A percentile compares a stretch with the other conserved stretches of the same genome.
These are phyloP conservation scores for Enhydra lutris DNA, from an alignment of 2,113 vertebrate species.

Conservation along the genomic window DNA sequence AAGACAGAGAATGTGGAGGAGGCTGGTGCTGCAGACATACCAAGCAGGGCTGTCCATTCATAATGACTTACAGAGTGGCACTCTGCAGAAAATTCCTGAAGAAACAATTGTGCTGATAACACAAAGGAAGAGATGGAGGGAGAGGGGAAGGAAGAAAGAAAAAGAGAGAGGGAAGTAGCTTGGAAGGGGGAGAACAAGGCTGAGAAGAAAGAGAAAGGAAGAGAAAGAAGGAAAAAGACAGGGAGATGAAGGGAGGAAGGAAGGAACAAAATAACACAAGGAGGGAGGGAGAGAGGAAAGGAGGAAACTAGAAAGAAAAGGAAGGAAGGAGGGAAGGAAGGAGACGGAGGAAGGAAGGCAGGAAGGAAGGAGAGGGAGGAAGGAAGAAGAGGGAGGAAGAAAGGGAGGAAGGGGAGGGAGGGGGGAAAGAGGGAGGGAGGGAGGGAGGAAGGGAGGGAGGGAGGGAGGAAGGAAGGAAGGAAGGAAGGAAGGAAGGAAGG, in stretches of 20 bases:
- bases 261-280: neutral
- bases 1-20: neutral
- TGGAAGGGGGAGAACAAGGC: accelerated
- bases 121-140: neutral
- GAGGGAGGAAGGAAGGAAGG: too few species aligned
- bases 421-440: neutral
- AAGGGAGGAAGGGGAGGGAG: too few species aligned
- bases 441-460: neutral
- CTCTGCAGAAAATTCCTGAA: neutral
- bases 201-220: neutral
- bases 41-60: neutral
- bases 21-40: accelerated
- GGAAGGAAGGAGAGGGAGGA: too few species aligned
- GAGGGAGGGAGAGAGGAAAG: too few species aligned
- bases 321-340: neutral
- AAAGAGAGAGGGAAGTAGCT: neutral
- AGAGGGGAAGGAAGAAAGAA: neutral
- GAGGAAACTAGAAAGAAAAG: neutral
- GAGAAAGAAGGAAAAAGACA: accelerated
- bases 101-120: neutral
- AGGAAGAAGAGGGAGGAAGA: neutral
- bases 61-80: neutral
- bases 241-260: too few species aligned
- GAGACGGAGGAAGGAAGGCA: too few species aligned
- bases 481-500: accelerated